Evolutionary conservation across 2,113 vertebrate species (phyloP).

Genomic region (Halcyon malimbica): DNA sequence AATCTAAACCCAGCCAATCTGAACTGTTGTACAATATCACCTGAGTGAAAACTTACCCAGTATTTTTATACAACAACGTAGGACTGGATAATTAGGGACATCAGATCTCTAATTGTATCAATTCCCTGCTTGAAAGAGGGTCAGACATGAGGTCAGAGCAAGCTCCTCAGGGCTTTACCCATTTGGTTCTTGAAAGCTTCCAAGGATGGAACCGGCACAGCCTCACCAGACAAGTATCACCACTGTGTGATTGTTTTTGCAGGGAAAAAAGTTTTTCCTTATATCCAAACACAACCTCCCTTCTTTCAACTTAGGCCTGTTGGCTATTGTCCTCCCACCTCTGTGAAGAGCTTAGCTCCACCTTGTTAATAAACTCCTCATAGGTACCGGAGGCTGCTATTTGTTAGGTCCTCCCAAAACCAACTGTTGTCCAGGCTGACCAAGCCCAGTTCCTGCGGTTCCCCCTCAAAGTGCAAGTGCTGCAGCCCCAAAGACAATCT

Average conservation of each 20-base stretch:
- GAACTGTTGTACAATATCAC: background rate
- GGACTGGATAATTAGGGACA: background rate
- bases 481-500: accelerated
- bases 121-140: background rate
- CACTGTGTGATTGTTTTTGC: background rate
- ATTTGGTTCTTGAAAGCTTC: background rate
- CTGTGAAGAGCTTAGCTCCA: background rate
- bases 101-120: background rate
- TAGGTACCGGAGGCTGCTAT: background rate
- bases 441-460: background rate
- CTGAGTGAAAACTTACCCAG: background rate
- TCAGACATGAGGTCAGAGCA: background rate
- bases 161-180: background rate
- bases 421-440: background rate
- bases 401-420: background rate
- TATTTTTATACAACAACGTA: background rate
- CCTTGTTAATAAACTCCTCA: background rate
- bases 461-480: background rate
- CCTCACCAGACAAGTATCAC: background rate
- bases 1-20: background rate
- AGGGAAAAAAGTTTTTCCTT: background rate
- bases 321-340: background rate
- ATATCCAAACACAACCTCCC: background rate
- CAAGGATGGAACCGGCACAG: background rate
- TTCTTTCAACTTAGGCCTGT: background rate